phyloP scores from a whole-genome alignment of 2,797 vertebrate genomes.

The Tangara arthus region DNA sequence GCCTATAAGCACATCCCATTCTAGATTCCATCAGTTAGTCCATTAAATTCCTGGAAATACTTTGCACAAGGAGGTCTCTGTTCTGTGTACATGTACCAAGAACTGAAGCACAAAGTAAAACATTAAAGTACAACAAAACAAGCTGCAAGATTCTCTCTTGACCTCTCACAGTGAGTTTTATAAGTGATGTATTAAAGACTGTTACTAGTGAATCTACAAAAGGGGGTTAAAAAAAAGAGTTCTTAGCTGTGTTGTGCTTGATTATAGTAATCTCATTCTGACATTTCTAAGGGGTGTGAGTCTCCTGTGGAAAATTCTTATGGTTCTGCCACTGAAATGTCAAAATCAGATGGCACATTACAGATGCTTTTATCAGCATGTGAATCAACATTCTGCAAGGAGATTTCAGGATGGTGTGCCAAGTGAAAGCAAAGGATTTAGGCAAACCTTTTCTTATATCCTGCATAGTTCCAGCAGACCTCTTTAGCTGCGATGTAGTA shows the following conservation, averaged over 20 bases:
- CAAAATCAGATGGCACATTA: neutral
- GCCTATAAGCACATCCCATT: neutral
- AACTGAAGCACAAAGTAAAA: neutral
- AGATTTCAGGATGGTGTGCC: neutral
- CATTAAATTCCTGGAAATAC: neutral
- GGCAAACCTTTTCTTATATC: conserved; percentile 79
- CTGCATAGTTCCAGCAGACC: conserved; percentile 88
- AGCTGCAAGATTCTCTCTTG: neutral
- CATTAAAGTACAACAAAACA: neutral
- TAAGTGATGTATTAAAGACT: neutral
- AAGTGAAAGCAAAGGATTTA: neutral
- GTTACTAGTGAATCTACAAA: neutral
- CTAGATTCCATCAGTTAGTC: neutral
- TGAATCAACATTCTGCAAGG: neutral
- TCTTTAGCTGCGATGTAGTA: conserved; percentile 93
- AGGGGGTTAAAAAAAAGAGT: neutral
- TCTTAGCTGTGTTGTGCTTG: neutral
- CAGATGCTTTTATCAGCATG: neutral
- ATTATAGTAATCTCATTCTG: neutral
- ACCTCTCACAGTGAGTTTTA: neutral
- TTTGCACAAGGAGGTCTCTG: neutral
- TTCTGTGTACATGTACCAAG: neutral
- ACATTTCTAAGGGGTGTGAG: neutral
- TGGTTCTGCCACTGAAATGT: neutral
- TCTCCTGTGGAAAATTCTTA: neutral